Conservation (phyloP, 2,113 vertebrate species). For the Nesogale talazaci region DNA sequence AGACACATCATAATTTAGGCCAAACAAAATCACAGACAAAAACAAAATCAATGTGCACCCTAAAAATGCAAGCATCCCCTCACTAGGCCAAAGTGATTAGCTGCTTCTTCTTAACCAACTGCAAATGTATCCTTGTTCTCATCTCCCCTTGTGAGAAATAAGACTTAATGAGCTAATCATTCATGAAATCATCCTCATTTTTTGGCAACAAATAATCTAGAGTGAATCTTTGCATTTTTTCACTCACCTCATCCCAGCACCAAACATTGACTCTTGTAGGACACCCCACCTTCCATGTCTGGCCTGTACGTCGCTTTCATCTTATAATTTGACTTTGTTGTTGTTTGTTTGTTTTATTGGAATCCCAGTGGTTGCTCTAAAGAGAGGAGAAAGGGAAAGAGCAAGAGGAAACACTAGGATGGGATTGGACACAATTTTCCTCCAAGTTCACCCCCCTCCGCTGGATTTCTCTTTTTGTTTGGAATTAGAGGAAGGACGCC, state of each 20-base stretch:
- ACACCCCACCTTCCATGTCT: background rate
- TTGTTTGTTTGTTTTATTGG: background rate
- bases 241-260: background rate
- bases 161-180: background rate
- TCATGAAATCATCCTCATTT: background rate
- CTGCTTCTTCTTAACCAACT: background rate
- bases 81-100: background rate
- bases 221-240: background rate
- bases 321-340: background rate
- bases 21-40: background rate
- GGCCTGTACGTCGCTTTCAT: background rate
- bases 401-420: background rate
- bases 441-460: fast-evolving
- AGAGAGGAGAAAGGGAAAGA: background rate
- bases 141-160: background rate
- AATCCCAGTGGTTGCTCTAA: background rate
- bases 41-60: background rate
- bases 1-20: background rate
- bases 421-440: background rate
- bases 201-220: background rate
- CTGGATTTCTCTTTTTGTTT: background rate
- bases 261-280: background rate
- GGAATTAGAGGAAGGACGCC: background rate
- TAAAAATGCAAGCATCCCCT: background rate
- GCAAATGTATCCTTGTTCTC: background rate